These are phyloP conservation scores for Plectropomus leopardus DNA, from an alignment of 2,113 vertebrate species.

Conservation along the genomic window DNA sequence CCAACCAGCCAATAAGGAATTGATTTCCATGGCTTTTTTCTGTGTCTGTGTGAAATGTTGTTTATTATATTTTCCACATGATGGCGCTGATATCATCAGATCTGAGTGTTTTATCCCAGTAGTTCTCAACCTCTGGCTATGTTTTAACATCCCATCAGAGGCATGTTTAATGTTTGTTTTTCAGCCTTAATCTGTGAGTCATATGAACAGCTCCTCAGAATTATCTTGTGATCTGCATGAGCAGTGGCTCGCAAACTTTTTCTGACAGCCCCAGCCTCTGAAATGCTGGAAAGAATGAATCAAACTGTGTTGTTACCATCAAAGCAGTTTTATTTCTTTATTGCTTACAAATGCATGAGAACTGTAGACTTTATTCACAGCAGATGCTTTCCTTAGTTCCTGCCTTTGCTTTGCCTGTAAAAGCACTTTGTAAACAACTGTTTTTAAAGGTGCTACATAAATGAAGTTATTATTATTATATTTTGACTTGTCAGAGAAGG, in stretches of 20 bases:
- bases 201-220: background rate
- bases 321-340: background rate
- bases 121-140: background rate
- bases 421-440: too few relatives aligned
- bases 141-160: background rate
- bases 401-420: too few relatives aligned
- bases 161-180: background rate
- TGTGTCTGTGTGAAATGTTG: background rate
- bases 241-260: background rate
- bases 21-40: background rate
- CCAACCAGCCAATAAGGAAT: background rate
- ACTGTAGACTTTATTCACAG: background rate
- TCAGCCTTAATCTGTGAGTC: background rate
- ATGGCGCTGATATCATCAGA: slow-evolving; percentile 14
- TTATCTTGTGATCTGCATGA: background rate
- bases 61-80: slow-evolving; percentile 25
- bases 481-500: background rate
- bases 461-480: too few relatives aligned
- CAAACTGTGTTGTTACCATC: background rate
- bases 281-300: background rate
- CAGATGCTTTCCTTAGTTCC: too few relatives aligned
- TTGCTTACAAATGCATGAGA: background rate
- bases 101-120: background rate
- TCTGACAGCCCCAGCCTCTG: too few relatives aligned
- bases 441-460: too few relatives aligned